phyloP scores from a whole-genome alignment of 2,797 vertebrate species.

The Mastacembelus armatus region DNA sequence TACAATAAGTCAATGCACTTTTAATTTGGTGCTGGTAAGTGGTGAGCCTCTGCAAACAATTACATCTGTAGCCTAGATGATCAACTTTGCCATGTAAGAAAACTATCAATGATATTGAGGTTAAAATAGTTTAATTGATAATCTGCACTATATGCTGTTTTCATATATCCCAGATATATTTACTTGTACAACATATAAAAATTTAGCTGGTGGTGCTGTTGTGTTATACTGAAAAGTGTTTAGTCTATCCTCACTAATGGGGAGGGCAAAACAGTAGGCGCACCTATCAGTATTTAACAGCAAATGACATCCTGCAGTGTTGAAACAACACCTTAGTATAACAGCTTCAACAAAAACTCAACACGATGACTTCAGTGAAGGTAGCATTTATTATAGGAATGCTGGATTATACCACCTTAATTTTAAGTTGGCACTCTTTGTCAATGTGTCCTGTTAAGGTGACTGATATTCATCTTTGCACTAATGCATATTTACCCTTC shows the following conservation, averaged over 20 bases:
- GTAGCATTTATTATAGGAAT: not conserved
- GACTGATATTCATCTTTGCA: constrained; percentile 8
- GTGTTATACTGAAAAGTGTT: too few species aligned
- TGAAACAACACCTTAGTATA: not conserved
- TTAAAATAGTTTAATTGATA: too few species aligned
- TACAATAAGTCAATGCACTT: not conserved
- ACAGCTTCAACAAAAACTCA: not conserved
- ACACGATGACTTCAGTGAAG: not conserved
- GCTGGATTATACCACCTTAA: not conserved
- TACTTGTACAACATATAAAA: too few species aligned
- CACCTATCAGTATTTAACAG: not conserved
- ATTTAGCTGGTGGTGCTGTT: too few species aligned
- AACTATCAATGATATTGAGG: too few species aligned
- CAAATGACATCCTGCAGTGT: not conserved
- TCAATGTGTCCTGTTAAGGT: not conserved
- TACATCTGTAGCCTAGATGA: not conserved
- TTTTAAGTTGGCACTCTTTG: not conserved
- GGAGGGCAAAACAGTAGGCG: not conserved
- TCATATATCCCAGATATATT: too few species aligned
- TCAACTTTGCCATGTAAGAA: too few species aligned
- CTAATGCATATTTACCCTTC: constrained; percentile 1
- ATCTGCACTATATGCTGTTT: too few species aligned
- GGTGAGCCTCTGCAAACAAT: not conserved
- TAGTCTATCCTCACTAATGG: not conserved
- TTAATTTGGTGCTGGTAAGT: not conserved